Conservation (phyloP, 1,140 invertebrate species). For the Eumaeus atala region DNA sequence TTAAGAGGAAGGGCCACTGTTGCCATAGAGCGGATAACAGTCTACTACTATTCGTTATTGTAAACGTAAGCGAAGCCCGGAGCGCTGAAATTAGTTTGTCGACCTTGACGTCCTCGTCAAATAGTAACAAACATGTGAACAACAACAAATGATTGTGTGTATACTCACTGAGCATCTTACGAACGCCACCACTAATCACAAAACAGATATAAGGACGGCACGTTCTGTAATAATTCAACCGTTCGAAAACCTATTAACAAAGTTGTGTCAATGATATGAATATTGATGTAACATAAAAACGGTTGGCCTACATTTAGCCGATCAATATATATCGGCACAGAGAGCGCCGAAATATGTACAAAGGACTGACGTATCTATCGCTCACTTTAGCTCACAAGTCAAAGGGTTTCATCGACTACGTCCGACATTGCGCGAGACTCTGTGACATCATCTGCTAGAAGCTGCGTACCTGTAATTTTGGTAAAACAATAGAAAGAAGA, state of each 20-base stretch:
- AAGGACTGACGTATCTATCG: conserved; percentile 37
- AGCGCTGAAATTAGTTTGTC: too few species aligned
- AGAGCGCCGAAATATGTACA: conserved; percentile 35
- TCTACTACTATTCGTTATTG: too few species aligned
- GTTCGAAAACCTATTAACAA: conserved; percentile 10
- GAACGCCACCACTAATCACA: too few species aligned
- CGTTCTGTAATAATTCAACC: not conserved
- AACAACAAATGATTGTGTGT: too few species aligned
- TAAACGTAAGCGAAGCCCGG: too few species aligned
- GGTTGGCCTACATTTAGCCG: conserved; percentile 40
- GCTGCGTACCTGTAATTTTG: too few species aligned
- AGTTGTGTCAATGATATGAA: conserved; percentile 30
- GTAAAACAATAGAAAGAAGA: too few species aligned
- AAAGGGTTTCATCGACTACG: not conserved
- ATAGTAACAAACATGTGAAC: too few species aligned
- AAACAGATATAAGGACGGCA: not conserved
- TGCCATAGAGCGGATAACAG: too few species aligned
- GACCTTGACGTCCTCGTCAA: not conserved
- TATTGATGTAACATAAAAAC: conserved; percentile 40
- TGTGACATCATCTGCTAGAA: too few species aligned
- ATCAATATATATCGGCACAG: conserved; percentile 31
- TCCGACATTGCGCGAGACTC: conserved; percentile 19
- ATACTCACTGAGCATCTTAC: too few species aligned
- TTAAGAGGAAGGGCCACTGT: too few species aligned
- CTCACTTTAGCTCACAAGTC: conserved; percentile 28